These are phyloP conservation scores for Papilio machaon DNA, from an alignment of 1,140 invertebrate genomes.

Conservation along the genomic window DNA sequence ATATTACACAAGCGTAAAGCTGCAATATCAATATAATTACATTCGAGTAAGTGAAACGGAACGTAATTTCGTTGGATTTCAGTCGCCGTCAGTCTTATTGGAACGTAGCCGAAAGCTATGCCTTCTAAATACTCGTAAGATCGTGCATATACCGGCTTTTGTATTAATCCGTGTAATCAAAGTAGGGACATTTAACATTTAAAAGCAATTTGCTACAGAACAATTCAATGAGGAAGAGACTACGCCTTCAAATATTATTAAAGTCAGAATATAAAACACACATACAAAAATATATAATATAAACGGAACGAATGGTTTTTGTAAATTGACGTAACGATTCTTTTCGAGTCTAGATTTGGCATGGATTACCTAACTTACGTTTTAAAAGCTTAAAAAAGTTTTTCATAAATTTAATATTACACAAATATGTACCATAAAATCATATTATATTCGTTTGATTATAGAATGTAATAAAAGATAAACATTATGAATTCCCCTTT, in stretches of 20 bases:
- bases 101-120: slow-evolving; percentile 28
- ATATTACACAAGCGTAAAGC: slow-evolving; percentile 52
- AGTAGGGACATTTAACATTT: not conserved
- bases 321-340: not conserved
- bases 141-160: not conserved
- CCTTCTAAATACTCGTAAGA: not conserved
- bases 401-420: not conserved
- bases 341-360: no score
- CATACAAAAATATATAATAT: not conserved
- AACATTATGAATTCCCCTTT: slow-evolving; percentile 50
- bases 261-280: not conserved
- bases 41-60: slow-evolving; percentile 52
- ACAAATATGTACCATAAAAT: not conserved
- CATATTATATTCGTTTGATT: slow-evolving; percentile 7
- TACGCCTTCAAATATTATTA: not conserved
- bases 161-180: not conserved
- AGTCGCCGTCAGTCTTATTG: slow-evolving; percentile 45
- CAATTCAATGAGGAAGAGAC: not conserved
- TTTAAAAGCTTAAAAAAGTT: not conserved
- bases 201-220: not conserved
- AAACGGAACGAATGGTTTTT: not conserved
- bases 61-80: slow-evolving; percentile 56
- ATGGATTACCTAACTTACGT: no score
- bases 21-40: slow-evolving; percentile 60
- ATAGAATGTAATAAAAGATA: slow-evolving; percentile 36